Percentiles rank a stretch among this genome's conserved stretches.
These are phyloP conservation scores for Ornithorhynchus anatinus DNA, from an alignment of 2,113 vertebrate species.

Conservation along the genomic window DNA sequence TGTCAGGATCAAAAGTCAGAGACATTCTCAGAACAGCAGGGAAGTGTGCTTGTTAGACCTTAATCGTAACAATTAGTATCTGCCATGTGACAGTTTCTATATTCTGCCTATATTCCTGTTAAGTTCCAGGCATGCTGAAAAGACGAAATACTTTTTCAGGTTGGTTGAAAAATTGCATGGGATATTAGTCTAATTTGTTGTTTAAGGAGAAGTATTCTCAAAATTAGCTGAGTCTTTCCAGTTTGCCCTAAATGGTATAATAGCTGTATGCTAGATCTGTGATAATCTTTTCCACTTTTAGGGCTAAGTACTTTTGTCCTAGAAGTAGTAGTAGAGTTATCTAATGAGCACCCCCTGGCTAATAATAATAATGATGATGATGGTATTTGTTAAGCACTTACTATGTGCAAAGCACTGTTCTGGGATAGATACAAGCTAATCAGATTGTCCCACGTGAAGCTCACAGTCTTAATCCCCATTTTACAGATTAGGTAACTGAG, in stretches of 20 bases:
- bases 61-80: constrained; percentile 90
- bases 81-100: constrained; percentile 81
- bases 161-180: constrained; percentile 53
- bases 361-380: too few relatives aligned
- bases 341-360: too few relatives aligned
- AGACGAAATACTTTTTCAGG: constrained; percentile 57
- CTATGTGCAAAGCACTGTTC: too few relatives aligned
- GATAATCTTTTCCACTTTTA: background rate
- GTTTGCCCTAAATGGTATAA: constrained; percentile 48
- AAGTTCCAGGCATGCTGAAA: constrained; percentile 67
- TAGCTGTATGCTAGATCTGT: constrained; percentile 6
- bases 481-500: too few relatives aligned
- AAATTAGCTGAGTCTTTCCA: constrained; percentile 29
- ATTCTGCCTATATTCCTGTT: constrained; percentile 63
- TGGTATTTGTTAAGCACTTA: too few relatives aligned
- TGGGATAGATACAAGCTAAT: too few relatives aligned
- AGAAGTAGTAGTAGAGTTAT: too few relatives aligned
- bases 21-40: constrained; percentile 87
- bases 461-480: too few relatives aligned
- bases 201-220: constrained; percentile 25
- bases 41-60: constrained; percentile 83
- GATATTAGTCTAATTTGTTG: constrained; percentile 4
- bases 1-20: constrained; percentile 99
- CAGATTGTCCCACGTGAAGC: too few relatives aligned
- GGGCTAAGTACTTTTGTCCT: background rate